These are phyloP conservation scores for Trogon surrucura DNA, from an alignment of 2,113 vertebrate genomes.

Conservation along the genomic window DNA sequence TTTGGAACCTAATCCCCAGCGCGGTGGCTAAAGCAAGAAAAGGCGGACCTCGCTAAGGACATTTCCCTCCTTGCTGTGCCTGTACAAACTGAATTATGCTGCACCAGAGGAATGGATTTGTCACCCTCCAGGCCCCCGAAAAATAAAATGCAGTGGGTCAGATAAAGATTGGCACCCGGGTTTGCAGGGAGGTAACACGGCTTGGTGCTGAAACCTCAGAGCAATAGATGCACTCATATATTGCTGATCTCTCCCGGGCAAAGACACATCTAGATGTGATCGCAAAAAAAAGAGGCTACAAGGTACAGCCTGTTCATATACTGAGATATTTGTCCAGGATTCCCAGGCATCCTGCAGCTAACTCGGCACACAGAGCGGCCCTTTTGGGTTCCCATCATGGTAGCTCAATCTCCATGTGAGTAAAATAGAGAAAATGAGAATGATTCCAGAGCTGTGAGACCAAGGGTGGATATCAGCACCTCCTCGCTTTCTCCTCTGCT, in stretches of 20 bases:
- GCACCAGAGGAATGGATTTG: neutral
- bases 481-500: neutral
- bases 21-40: neutral
- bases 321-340: neutral
- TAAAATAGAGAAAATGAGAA: neutral
- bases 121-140: neutral
- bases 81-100: neutral
- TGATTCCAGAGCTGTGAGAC: neutral
- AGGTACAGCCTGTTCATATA: neutral
- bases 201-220: neutral
- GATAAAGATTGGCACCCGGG: neutral
- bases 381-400: neutral
- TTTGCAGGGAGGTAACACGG: neutral
- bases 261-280: neutral
- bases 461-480: neutral
- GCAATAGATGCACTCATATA: neutral
- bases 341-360: neutral
- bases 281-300: neutral
- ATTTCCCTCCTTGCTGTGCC: neutral
- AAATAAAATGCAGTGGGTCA: neutral
- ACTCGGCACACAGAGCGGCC: accelerated
- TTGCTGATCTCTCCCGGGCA: neutral
- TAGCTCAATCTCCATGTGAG: neutral
- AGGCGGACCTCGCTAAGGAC: neutral
- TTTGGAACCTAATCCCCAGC: neutral